Base-by-base conservation (phyloP, 2,113 vertebrate genomes). In the Ammodytes dubius region DNA sequence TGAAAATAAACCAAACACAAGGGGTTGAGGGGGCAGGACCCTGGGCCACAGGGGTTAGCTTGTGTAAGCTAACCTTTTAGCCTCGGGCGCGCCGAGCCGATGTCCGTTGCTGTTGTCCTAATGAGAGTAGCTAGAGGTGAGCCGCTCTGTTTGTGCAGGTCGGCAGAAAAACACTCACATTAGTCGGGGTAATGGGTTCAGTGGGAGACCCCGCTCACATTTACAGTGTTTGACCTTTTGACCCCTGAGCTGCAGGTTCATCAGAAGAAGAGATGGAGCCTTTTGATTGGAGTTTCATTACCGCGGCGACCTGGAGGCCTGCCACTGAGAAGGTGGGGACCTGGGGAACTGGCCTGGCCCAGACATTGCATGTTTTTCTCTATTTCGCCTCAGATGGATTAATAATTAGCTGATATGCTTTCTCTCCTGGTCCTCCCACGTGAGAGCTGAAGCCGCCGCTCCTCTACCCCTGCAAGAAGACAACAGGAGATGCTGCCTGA, bases 201-300 rank as follows among this genome's bases (percentile, higher is more conserved):
- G 27, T 85, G 89, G 88, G 87, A 89, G 72, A 77, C 81, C 78
- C 58, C 54, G 39, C 84, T 88, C 78, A 77, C 88, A 91, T 93
- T 88, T 77, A 78, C 88, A 86, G 86, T 10, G 67, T 84, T 90
- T 93, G 90, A 92, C 75, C 90, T 91, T 27, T 46, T 81, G 88
- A 90, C 70, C 88, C 52, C 69, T 37, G 61, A 76, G 77, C 82
- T 49, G 74, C 64, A 11, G 77, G 59, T 85, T 78, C 78, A 64
- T 69, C 74, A 71, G 59, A 75, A 45, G 65, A 58, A 66, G 74
- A 77, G 63, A 68, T 59, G 74, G 79, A 77, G 68, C 27, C 52
- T 39, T 74, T 49, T 11, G 6, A 8, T 42, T 15, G 4, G 2
- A 65, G 57, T 72, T 81, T 72, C 74, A 83, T 83, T 83, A 77